These are phyloP conservation scores for Aromia moschata DNA, from an alignment of 2,888 invertebrate species.

Conservation along the genomic window DNA sequence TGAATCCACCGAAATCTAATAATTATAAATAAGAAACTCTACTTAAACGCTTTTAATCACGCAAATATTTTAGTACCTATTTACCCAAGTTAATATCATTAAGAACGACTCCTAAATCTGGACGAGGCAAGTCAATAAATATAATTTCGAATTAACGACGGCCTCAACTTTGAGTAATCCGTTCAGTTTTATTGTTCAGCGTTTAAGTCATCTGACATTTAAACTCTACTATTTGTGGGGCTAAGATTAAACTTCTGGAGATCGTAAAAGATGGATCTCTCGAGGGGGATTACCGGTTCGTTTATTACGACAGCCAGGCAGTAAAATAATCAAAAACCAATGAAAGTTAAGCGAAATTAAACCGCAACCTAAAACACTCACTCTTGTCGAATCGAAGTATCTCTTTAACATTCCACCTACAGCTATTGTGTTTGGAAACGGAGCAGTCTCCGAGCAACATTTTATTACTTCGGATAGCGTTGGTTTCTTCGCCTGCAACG, in stretches of 20 bases:
- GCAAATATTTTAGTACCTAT: no score
- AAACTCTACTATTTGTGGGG: background rate
- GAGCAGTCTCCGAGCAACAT: no score
- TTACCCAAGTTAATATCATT: no score
- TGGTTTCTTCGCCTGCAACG: no score
- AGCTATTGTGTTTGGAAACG: no score
- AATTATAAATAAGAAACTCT: no score
- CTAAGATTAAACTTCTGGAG: background rate
- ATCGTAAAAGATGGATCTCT: background rate
- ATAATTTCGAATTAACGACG: background rate
- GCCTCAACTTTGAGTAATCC: background rate
- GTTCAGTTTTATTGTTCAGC: background rate
- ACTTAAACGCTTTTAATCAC: no score
- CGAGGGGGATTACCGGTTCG: background rate
- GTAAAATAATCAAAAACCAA: background rate
- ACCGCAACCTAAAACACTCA: background rate
- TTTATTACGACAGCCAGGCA: background rate
- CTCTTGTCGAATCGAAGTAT: background rate
- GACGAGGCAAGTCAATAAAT: background rate
- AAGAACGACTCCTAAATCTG: no score
- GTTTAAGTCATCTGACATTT: background rate
- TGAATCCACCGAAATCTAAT: no score
- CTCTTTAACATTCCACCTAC: background rate
- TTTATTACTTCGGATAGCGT: no score
- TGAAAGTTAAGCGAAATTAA: background rate